Evolutionary conservation across 2,113 vertebrate species (phyloP).

Genomic region (Alaudala cheleensis): DNA sequence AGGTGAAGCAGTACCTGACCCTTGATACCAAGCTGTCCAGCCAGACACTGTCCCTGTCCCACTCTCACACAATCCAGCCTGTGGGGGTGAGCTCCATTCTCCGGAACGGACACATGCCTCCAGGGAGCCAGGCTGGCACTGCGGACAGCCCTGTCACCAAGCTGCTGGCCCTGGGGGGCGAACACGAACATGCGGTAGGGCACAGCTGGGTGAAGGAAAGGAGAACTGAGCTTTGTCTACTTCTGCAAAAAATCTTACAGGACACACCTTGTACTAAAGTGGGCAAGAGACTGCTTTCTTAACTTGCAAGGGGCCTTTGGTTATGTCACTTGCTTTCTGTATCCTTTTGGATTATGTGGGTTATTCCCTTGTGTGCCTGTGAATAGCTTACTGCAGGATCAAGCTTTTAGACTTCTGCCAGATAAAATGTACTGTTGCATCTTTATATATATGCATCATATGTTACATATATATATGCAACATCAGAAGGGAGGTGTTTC

Average conservation of each 20-base stretch:
- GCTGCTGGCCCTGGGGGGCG: slow-evolving; percentile 78
- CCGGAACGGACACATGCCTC: slow-evolving; percentile 78
- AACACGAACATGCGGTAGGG: slow-evolving; percentile 82
- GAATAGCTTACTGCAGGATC: background rate
- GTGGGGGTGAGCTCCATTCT: slow-evolving; percentile 73
- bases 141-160: slow-evolving; percentile 78
- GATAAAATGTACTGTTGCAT: background rate
- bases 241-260: accelerated
- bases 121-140: slow-evolving; percentile 68
- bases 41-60: slow-evolving; percentile 72
- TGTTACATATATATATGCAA: background rate
- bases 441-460: background rate
- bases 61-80: slow-evolving; percentile 75
- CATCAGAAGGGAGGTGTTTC: background rate
- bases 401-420: background rate
- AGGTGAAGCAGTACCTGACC: slow-evolving; percentile 89
- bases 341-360: background rate
- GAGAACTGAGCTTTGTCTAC: background rate
- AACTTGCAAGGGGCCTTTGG: background rate
- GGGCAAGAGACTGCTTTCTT: background rate
- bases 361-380: background rate
- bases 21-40: slow-evolving; percentile 83
- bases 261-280: background rate
- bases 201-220: background rate
- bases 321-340: background rate